These are phyloP conservation scores for Melieria crassipennis DNA, from an alignment of 2,888 invertebrate genomes.

Conservation along the genomic window DNA sequence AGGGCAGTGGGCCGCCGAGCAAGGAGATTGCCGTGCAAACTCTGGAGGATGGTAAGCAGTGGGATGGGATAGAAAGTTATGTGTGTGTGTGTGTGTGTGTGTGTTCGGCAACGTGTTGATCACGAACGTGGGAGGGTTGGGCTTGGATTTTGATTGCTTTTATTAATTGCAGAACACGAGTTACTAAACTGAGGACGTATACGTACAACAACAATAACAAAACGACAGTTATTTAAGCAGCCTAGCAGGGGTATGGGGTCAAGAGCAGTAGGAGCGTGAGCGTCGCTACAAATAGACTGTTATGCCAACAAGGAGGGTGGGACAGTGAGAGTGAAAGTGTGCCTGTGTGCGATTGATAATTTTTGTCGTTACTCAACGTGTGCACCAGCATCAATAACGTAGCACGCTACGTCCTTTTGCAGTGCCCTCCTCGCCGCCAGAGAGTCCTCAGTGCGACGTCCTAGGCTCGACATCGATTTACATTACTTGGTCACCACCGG, in stretches of 20 bases:
- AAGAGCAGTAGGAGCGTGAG: no score
- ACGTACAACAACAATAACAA: slow-evolving; percentile 2
- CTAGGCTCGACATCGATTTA: slow-evolving; percentile 85
- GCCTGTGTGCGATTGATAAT: not conserved
- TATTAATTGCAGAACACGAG: slow-evolving; percentile 53
- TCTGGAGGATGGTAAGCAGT: slow-evolving; percentile 79
- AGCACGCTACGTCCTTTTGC: slow-evolving; percentile 36
- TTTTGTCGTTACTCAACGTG: not conserved
- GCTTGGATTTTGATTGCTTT: slow-evolving; percentile 49
- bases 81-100: no score
- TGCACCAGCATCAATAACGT: slow-evolving; percentile 25
- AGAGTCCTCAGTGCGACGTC: slow-evolving; percentile 82
- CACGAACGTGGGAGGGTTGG: no score
- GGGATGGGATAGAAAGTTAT: no score
- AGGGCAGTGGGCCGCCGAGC: slow-evolving; percentile 86
- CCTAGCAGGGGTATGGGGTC: no score
- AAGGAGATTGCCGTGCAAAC: slow-evolving; percentile 82
- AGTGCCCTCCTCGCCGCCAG: slow-evolving; percentile 89
- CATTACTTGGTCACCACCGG: slow-evolving; percentile 87
- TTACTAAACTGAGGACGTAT: slow-evolving; percentile 4
- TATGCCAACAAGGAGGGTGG: not conserved
- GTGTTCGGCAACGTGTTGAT: no score
- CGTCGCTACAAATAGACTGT: no score
- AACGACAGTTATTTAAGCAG: not conserved
- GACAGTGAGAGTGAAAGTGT: not conserved